These are phyloP conservation scores for Drosophila fungiperda DNA, from an alignment of 2,888 invertebrate species.

Conservation along the genomic window DNA sequence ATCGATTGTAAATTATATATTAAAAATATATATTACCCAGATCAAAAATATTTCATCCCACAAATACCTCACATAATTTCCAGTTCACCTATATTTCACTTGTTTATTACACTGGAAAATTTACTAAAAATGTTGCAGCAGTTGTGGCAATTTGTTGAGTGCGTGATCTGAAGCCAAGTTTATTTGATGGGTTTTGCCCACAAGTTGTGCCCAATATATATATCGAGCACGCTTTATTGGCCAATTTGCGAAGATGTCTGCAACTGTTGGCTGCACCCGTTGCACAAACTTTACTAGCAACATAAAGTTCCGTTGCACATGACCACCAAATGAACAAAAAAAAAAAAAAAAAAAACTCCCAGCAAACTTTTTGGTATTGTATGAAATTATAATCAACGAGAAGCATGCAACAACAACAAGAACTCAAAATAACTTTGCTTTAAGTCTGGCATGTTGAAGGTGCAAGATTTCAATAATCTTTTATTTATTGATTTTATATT, in stretches of 20 bases:
- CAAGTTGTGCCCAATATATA: constrained; percentile 57
- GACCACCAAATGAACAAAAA: not conserved
- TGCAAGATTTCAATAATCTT: not conserved
- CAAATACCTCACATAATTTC: not conserved
- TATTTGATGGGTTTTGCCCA: constrained; percentile 61
- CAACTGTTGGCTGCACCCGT: constrained; percentile 29
- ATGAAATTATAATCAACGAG: constrained; percentile 5
- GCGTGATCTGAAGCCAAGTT: constrained; percentile 34
- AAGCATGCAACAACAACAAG: not conserved
- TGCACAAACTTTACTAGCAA: constrained; percentile 39
- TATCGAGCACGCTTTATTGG: constrained; percentile 71
- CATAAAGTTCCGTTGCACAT: constrained; percentile 35
- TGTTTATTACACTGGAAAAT: constrained; percentile 9
- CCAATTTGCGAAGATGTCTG: constrained; percentile 57
- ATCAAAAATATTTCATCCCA: not conserved
- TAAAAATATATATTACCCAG: not conserved
- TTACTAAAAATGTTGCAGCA: constrained; percentile 26
- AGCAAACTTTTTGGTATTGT: constrained; percentile 11
- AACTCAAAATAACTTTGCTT: not conserved
- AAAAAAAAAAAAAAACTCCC: not conserved
- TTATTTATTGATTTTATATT: not conserved
- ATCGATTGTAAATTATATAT: not conserved
- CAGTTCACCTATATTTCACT: not conserved
- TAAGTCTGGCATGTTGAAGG: not conserved
- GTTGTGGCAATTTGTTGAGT: constrained; percentile 23